Evolutionary conservation across 2,113 vertebrate genomes (phyloP).

Genomic region (Gracilinanus agilis): DNA sequence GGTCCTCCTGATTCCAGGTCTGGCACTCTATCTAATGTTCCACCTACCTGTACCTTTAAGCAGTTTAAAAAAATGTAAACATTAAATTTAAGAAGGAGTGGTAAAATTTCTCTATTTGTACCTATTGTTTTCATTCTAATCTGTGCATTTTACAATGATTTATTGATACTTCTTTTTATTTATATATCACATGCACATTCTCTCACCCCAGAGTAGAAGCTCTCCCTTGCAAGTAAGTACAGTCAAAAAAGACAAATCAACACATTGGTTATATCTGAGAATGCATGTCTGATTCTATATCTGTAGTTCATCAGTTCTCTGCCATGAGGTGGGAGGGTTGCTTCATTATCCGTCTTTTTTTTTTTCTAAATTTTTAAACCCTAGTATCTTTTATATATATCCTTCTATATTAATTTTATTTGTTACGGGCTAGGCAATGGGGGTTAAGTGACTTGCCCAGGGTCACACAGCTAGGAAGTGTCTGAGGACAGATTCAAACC

Average conservation of each 20-base stretch:
- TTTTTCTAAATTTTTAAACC: no score
- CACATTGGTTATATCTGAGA: not conserved
- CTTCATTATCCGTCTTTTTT: not conserved
- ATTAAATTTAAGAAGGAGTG: not conserved
- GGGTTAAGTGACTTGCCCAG: no score
- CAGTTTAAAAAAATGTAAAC: not conserved
- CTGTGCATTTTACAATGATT: not conserved
- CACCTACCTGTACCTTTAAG: not conserved
- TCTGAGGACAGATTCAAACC: no score
- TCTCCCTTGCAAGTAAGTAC: not conserved
- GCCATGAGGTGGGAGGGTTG: not conserved
- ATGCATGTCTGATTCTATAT: not conserved
- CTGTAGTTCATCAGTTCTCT: not conserved
- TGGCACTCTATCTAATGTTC: no score
- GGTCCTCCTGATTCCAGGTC: no score
- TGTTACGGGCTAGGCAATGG: no score
- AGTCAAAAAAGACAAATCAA: not conserved
- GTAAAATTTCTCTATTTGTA: not conserved
- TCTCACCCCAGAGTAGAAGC: not conserved
- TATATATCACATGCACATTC: not conserved
- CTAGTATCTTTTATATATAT: no score
- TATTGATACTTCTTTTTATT: not conserved
- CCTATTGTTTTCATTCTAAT: not conserved
- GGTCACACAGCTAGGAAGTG: no score
- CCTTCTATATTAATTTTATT: no score